Evolutionary conservation across 1,140 invertebrate genomes (phyloP), one percentile per base, ranked within the genome.

Genomic region (Ceratoteleas bidentatus): DNA sequence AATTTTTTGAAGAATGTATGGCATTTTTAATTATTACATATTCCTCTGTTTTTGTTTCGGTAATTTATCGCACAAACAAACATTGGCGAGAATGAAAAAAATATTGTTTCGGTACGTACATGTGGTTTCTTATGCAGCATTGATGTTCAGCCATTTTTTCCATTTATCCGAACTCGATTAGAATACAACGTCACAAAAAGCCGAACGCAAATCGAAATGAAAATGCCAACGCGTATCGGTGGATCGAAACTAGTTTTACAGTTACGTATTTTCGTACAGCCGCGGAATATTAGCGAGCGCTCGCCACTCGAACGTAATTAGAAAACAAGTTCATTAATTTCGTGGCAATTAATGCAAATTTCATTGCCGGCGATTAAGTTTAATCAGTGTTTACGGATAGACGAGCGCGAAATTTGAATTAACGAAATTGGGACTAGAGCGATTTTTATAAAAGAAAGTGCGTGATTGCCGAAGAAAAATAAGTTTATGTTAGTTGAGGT

Each of bases 311-410:
- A 77, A 61, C 24, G 43, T 57, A 69, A 77, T 77, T 77, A 77
- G 50, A 34, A 77, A 57, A 77, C 58, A 69, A 77, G 65, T 69
- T 77, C 65, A 77, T 77, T 77, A 64, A 77, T 62, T 77, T 38
- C 15, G 72, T 24, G 15, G 10, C 58, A 16, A 69, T 77, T 64
- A 69, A 69, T 69, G 65, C 52, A 69, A 62, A 77, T 77, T 52
- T 69, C 38, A 57, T 76, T 62, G 74, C 45, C 4, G 32, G 43
- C 34, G 32, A 68, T 76, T 68, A 76, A 68, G 34, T 65, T 52
- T 65, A 75, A 66, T 75, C 47, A 50, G 38, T 24, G 43, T 38
- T 65, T 57, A 45, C 47, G 49, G n/a, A 53, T 61, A 50, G 47
- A 10, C n/a, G 32, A 56, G 52, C 11, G 13, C 45, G n/a, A 61